Conservation (phyloP, 2,888 invertebrate genomes). For the Tinea pellionella region DNA sequence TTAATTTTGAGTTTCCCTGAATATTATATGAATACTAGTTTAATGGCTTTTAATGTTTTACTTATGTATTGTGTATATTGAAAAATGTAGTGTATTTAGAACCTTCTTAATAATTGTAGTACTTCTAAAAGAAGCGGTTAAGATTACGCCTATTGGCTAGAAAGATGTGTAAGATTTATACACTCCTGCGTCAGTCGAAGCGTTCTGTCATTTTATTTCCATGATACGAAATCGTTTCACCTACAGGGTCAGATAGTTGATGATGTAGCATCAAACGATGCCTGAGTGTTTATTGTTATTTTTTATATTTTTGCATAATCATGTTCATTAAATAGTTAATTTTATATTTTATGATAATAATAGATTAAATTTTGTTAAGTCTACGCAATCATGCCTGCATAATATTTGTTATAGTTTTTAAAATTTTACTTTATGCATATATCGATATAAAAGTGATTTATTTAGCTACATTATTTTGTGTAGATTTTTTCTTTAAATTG, state of each 20-base stretch:
- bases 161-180: neutral
- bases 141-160: neutral
- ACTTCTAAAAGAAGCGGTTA: neutral
- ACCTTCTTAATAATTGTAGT: slow-evolving; percentile 1
- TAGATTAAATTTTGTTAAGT: neutral
- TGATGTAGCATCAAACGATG: neutral
- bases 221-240: neutral
- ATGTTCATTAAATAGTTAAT: neutral
- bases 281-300: neutral
- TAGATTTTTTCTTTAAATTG: too few species aligned
- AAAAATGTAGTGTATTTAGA: neutral
- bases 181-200: neutral
- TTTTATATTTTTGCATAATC: too few species aligned
- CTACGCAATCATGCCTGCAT: too few species aligned
- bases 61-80: neutral
- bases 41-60: neutral
- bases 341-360: neutral
- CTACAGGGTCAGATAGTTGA: neutral
- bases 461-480: too few species aligned
- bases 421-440: neutral
- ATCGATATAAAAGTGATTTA: too few species aligned
- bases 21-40: neutral
- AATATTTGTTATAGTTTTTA: neutral
- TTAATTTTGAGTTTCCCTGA: neutral
- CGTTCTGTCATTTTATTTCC: neutral